A percentile compares a stretch with the other conserved stretches of the same genome.
Evolutionary conservation across 1,140 invertebrate species (phyloP).

Genomic region (Druon quercuslanigerum): DNA sequence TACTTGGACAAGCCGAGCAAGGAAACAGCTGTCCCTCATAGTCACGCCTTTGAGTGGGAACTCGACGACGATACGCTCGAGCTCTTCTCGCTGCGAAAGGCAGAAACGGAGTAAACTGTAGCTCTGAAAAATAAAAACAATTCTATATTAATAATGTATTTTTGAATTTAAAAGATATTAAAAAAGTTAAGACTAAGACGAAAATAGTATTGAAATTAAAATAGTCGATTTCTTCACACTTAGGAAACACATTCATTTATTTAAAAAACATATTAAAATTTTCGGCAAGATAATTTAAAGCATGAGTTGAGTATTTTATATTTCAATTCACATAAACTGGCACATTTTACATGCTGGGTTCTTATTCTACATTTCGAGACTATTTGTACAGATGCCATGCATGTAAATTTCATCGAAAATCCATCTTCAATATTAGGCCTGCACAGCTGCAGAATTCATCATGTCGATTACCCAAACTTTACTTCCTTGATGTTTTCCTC

Average conservation of each 20-base stretch:
- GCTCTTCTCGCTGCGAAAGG: conserved; percentile 18
- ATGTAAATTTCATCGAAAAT: not conserved
- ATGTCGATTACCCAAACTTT: conserved; percentile 20
- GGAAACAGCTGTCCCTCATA: conserved; percentile 49
- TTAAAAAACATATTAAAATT: too few species aligned
- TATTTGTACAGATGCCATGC: conserved; percentile 7
- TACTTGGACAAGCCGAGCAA: conserved; percentile 58
- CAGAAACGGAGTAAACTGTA: conserved; percentile 8
- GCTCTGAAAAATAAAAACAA: conserved; percentile 17
- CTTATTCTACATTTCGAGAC: conserved; percentile 7
- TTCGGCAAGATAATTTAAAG: too few species aligned
- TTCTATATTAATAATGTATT: not conserved
- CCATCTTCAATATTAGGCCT: not conserved
- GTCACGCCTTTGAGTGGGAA: conserved; percentile 23
- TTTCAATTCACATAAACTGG: conserved; percentile 6
- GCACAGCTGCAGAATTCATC: not conserved
- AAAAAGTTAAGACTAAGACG: not conserved
- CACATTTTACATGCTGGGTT: not conserved
- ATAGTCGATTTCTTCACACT: too few species aligned
- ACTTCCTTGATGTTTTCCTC: not conserved
- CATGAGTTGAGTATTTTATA: too few species aligned
- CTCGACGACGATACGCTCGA: conserved; percentile 7
- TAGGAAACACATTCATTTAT: too few species aligned
- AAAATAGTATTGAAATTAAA: not conserved
- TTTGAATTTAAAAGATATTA: not conserved